Evolutionary conservation across 1,140 invertebrate species (phyloP).

Genomic region (Doryteuthis pealeii): DNA sequence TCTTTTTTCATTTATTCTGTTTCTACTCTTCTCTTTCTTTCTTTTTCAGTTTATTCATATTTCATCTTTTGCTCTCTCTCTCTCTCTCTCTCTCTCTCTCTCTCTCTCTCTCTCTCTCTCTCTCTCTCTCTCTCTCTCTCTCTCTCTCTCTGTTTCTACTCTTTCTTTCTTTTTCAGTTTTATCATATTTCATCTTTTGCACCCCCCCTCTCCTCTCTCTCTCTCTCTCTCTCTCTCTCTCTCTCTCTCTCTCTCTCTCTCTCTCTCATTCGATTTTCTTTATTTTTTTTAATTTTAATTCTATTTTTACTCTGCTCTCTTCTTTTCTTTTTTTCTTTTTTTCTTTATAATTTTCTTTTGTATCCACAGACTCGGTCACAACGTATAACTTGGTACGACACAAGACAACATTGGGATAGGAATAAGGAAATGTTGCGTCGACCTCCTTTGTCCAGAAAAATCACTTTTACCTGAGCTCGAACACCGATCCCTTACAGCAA

Average conservation of each 20-base stretch:
- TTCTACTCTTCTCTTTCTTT: neutral
- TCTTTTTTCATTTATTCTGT: neutral
- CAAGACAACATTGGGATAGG: too few species aligned
- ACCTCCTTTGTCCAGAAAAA: too few species aligned
- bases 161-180: neutral
- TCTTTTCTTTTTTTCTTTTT: too few species aligned
- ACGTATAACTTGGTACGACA: too few species aligned
- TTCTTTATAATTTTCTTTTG: too few species aligned
- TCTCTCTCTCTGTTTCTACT: neutral
- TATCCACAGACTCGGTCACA: too few species aligned
- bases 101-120: constrained; percentile 17
- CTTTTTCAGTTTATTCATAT: too few species aligned
- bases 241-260: neutral
- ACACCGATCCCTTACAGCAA: too few species aligned
- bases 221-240: neutral
- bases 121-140: constrained; percentile 15
- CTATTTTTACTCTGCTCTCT: too few species aligned
- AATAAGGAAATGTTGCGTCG: too few species aligned
- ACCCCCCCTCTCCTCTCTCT: neutral
- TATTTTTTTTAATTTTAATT: too few species aligned
- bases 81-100: constrained; percentile 17
- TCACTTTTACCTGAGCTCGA: too few species aligned
- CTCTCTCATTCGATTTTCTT: neutral
- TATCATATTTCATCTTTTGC: neutral
- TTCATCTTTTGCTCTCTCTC: neutral